These are phyloP conservation scores for Colostygia pectinataria DNA, from an alignment of 2,888 invertebrate genomes.

Conservation along the genomic window DNA sequence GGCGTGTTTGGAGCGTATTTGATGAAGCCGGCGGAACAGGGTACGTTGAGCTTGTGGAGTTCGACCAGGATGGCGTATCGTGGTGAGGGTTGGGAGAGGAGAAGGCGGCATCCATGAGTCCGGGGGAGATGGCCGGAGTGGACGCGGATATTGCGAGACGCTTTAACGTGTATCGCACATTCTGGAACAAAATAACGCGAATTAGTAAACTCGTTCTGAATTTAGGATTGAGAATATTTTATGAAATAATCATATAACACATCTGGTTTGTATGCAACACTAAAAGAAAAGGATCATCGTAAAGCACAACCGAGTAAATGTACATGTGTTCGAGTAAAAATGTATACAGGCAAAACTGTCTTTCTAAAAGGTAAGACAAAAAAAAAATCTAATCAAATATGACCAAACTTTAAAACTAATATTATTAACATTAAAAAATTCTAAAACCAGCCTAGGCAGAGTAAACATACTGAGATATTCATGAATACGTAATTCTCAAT, in stretches of 20 bases:
- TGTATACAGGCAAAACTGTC: too few species aligned
- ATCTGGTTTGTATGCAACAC: too few species aligned
- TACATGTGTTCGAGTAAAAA: too few species aligned
- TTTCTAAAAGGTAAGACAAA: too few species aligned
- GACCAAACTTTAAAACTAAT: background rate
- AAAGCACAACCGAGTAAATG: too few species aligned
- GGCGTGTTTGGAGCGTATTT: conserved; percentile 80
- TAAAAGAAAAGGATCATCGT: too few species aligned
- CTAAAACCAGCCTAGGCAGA: background rate
- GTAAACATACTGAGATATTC: background rate
- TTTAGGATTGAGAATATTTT: too few species aligned
- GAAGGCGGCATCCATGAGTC: conserved; percentile 78
- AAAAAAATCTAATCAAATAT: background rate
- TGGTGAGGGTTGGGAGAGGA: conserved; percentile 71
- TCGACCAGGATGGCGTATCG: conserved; percentile 85
- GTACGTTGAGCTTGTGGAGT: conserved; percentile 87
- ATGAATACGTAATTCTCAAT: too few species aligned
- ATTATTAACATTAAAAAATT: background rate
- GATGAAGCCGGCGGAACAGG: conserved; percentile 84
- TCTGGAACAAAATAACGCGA: conserved; percentile 74
- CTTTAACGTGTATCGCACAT: conserved; percentile 79
- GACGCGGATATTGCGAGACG: conserved; percentile 64
- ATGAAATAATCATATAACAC: too few species aligned
- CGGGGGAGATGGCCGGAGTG: conserved; percentile 81
- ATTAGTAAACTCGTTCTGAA: too few species aligned